Base-by-base conservation (phyloP, 2,113 vertebrate genomes). In the Bolborhynchus lineola region DNA sequence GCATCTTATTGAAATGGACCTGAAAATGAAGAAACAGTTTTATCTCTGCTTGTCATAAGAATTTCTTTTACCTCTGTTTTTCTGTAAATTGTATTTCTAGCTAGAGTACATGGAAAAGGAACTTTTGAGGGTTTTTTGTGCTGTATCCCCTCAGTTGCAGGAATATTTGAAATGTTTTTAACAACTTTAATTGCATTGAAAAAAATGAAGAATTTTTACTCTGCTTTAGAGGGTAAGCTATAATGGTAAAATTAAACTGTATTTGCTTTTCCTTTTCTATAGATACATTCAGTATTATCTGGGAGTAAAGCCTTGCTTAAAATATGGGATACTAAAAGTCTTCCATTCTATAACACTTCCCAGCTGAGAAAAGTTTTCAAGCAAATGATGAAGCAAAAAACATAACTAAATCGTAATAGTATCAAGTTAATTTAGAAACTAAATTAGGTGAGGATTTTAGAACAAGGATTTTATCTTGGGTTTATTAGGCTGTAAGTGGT, bases 401-500 rank as follows among this genome's bases (percentile, higher is more conserved):
- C n/a, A 29, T n/a, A 42, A 15, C 39, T 88, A 68, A 72, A 65
- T 24, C 52, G 33, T 24, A 67, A 57, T 16, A 57, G 24, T 16
- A 84, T 35, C 9, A 44, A 86, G 35, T 44, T 88, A 29, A 49
- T 85, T 90, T 78, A 63, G 87, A 83, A 95, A 47, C 35, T 85
- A 85, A 74, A 80, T 88, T 92, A 75, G 67, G 31, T 35, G 55
- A 74, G 69, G 31, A 65, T 75, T 92, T 94, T 84, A 71, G 69
- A 94, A 52, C 31, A 41, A 52, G 31, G 69, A 50, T 95, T 91
- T 95, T 77, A 49, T 82, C 63, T 67, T 65, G 60, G 18, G 78
- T 97, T 82, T 68, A 53, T 92, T 94, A 46, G 4, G 86, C 39
- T 62, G 31, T 71, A 88, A 86, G 84, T 52, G 91, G 78, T 93